Percentiles rank a stretch among this genome's conserved stretches.
phyloP scores from a whole-genome alignment of 2,888 invertebrate genomes.

The Melitaea athalia region DNA sequence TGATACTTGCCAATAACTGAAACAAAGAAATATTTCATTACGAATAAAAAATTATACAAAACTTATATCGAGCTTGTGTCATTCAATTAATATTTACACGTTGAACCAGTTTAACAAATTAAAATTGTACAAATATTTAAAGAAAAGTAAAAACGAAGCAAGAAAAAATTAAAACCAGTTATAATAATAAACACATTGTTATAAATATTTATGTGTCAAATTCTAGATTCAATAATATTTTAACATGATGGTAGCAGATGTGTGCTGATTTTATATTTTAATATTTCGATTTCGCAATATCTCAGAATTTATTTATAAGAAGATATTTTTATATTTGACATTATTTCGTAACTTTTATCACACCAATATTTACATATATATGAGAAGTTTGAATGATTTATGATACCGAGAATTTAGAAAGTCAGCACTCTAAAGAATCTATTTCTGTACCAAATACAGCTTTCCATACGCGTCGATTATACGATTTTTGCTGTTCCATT shows the following conservation, averaged over 20 bases:
- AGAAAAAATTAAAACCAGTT: not conserved
- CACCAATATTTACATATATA: not conserved
- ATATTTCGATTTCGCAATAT: not conserved
- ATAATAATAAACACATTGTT: not conserved
- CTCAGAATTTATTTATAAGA: not conserved
- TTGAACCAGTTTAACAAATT: not conserved
- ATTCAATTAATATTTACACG: not conserved
- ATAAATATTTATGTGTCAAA: not conserved
- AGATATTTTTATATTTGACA: too few species aligned
- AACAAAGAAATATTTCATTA: constrained; percentile 16
- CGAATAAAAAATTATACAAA: not conserved
- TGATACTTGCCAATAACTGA: constrained; percentile 57
- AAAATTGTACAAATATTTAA: not conserved
- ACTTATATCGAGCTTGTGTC: not conserved
- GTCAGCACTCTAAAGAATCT: not conserved
- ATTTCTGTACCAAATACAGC: not conserved
- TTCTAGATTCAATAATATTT: not conserved
- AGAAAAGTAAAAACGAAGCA: not conserved
- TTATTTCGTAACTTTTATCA: too few species aligned
- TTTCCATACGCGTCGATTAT: too few species aligned
- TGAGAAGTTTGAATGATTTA: not conserved
- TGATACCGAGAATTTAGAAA: not conserved
- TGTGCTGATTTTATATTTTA: not conserved
- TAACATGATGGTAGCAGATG: not conserved
- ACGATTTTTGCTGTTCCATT: too few species aligned